Conservation (phyloP, 2,797 vertebrate species). For the Microcaecilia unicolor region DNA sequence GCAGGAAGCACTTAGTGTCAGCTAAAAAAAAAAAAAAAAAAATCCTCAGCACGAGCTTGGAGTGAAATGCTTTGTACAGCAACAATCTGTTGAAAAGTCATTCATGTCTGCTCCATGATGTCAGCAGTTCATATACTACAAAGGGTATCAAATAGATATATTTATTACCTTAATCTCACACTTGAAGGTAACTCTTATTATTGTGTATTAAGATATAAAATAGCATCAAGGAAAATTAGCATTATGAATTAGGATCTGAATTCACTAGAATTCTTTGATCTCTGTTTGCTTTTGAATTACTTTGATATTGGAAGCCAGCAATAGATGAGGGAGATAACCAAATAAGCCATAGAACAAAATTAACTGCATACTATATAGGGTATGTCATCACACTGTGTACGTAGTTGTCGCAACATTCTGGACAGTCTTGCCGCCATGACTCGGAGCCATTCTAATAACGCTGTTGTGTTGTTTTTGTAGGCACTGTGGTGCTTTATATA, state of each 20-base stretch:
- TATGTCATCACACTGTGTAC: too few species aligned
- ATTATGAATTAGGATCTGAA: not conserved
- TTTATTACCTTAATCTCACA: not conserved
- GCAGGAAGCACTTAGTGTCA: constrained; percentile 6
- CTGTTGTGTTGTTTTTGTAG: too few species aligned
- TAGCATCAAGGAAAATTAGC: not conserved
- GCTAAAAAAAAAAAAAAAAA: too few species aligned
- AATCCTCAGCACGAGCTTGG: not conserved
- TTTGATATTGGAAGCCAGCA: constrained; percentile 5
- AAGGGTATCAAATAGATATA: not conserved
- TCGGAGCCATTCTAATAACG: too few species aligned
- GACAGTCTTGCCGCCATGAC: too few species aligned
- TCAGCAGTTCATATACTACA: not conserved
- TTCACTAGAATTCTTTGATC: not conserved
- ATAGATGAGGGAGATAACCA: not conserved
- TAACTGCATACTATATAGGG: too few species aligned
- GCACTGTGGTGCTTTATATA: too few species aligned
- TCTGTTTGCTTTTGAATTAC: too few species aligned
- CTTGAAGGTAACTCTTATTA: not conserved
- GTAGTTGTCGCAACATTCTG: too few species aligned
- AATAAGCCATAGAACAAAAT: constrained; percentile 9
- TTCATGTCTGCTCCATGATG: not conserved
- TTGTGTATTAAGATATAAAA: constrained; percentile 7
- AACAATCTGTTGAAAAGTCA: not conserved
- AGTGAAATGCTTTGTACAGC: constrained; percentile 6